phyloP scores from a whole-genome alignment of 2,888 invertebrate species.

The Macrosiphum euphorbiae region DNA sequence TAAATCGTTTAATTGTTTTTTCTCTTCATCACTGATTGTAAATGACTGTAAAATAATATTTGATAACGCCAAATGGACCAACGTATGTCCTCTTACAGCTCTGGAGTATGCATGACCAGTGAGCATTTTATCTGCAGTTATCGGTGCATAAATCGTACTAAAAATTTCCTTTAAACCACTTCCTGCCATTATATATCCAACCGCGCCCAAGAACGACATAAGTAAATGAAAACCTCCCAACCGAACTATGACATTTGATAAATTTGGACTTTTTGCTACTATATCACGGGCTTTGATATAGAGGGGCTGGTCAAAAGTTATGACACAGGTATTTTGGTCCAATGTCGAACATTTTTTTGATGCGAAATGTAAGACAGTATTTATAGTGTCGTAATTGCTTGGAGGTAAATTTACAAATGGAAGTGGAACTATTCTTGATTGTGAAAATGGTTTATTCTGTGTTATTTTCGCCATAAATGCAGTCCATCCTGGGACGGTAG shows the following conservation, averaged over 20 bases:
- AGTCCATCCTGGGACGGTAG: constrained; percentile 21
- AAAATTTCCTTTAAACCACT: constrained; percentile 70
- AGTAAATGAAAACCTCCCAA: constrained; percentile 69
- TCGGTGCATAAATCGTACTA: constrained; percentile 68
- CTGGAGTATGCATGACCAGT: too few relatives aligned
- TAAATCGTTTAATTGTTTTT: too few relatives aligned
- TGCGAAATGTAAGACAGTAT: constrained; percentile 30
- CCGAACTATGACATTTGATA: constrained; percentile 66
- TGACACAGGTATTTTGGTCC: constrained; percentile 67
- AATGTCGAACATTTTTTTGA: not conserved
- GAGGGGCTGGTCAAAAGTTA: constrained; percentile 68
- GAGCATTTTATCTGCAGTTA: constrained; percentile 68
- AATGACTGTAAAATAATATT: too few relatives aligned
- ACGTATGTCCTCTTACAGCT: too few relatives aligned
- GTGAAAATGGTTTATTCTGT: constrained; percentile 30
- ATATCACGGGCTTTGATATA: not conserved
- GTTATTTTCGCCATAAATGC: constrained; percentile 48
- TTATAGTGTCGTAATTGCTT: constrained; percentile 47
- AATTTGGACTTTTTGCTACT: too few relatives aligned
- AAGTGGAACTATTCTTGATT: constrained; percentile 26
- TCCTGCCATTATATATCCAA: constrained; percentile 70
- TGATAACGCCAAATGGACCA: too few relatives aligned
- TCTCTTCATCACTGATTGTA: too few relatives aligned
- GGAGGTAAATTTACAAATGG: constrained; percentile 37
- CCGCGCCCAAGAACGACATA: constrained; percentile 69